Evolutionary conservation across 2,888 invertebrate genomes (phyloP), one percentile per base, ranked within the genome.

Genomic region (Alviniconcha strummeri): DNA sequence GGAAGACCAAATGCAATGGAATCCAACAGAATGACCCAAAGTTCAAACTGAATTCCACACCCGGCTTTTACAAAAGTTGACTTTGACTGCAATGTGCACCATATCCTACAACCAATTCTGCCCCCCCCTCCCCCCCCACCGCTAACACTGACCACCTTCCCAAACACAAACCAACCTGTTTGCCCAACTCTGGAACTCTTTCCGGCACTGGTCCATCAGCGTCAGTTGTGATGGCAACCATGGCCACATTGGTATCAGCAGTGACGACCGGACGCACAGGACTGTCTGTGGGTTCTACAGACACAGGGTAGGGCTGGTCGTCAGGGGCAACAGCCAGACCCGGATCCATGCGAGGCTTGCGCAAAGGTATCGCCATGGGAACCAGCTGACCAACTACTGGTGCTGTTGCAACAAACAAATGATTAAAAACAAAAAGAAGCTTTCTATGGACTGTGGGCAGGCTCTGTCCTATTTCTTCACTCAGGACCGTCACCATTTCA

Each of bases 351-450:
- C 92, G 87, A 17, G 92, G 92, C 55, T 89, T 89, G 55, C 91
- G 90, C 74, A 93, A 88, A 1, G 92, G 91, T 7, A 93, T 89
- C 55, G 93, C 93, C 92, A 92, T 92, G 13, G 91, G 90, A 19
- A 93, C 88, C 77, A 92, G 85, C 74, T 92, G 90, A 7, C 91
- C 91, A 77, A 85, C 87, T 36, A 90, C 87, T 17, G 90, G 89
- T n/a, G 87, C 90, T 90, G 85, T 19, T 17, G 55, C 9, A 72
- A 74, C 5, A 13, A 11, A 74, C 5, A 71, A 15, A 19, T 71
- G 4, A 64, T 15, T 64, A 1, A 64, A 64, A 13, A 64, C 13
- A 64, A 64, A 64, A 9, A 64, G 64, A 9, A 64, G 4, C 1
- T 13, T 4, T 64, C 1, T 4, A 64, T 64, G 15, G 9, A 64